Evolutionary conservation across 1,140 invertebrate species (phyloP).

Genomic region (Drosophila arawakana): DNA sequence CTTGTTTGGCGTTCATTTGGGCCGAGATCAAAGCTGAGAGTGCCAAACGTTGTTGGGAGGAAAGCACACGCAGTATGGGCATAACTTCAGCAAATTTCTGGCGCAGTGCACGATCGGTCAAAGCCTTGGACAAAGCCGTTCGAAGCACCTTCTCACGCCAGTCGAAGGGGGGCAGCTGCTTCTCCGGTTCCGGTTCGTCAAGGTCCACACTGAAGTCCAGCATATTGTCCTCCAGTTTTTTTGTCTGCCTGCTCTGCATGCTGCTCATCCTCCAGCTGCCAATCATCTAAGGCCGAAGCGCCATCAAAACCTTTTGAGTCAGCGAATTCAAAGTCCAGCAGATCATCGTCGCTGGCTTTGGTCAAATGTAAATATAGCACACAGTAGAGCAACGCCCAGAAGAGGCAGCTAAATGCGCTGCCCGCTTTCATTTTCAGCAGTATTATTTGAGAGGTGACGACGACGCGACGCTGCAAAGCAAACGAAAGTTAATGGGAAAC

Average conservation of each 20-base stretch:
- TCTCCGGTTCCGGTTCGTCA: conserved; percentile 67
- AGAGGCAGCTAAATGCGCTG: conserved; percentile 64
- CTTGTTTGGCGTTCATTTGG: conserved; percentile 86
- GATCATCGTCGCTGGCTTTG: conserved; percentile 66
- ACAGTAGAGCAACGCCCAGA: conserved; percentile 77
- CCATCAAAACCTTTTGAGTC: conserved; percentile 50
- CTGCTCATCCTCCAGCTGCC: conserved; percentile 60
- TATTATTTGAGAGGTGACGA: conserved; percentile 29
- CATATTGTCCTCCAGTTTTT: conserved; percentile 72
- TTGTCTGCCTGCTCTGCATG: conserved; percentile 47
- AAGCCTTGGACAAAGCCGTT: conserved; percentile 70
- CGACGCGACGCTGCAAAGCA: conserved; percentile 39
- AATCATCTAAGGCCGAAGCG: conserved; percentile 40
- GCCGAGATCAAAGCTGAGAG: conserved; percentile 87
- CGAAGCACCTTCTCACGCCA: conserved; percentile 85
- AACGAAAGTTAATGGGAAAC: conserved; percentile 67
- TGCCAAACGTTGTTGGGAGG: conserved; percentile 86
- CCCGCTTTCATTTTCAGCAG: conserved; percentile 71
- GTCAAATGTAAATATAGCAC: conserved; percentile 69
- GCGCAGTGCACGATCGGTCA: conserved; percentile 63
- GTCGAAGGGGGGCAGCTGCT: conserved; percentile 63
- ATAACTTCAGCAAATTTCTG: conserved; percentile 86
- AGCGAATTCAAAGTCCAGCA: conserved; percentile 75
- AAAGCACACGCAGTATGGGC: conserved; percentile 88
- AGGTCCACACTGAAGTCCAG: conserved; percentile 72